These are phyloP conservation scores for Cyprichromis sp. DNA, from an alignment of 2,113 vertebrate genomes.

Conservation along the genomic window DNA sequence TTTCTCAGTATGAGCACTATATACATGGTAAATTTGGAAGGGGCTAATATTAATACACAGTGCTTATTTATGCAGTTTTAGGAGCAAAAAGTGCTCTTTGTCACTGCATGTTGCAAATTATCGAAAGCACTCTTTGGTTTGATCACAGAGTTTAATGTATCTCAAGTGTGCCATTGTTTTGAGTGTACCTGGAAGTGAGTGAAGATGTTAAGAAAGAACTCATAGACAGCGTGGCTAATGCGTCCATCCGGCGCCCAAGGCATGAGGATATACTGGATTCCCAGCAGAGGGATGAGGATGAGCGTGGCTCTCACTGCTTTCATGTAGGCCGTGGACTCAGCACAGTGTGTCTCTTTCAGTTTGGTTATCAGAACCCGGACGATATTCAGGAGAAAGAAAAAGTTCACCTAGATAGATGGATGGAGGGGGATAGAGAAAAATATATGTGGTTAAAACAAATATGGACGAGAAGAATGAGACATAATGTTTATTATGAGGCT, in stretches of 20 bases:
- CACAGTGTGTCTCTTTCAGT: constrained; percentile 69
- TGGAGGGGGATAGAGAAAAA: not conserved
- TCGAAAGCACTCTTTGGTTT: not conserved
- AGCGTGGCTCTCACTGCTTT: constrained; percentile 75
- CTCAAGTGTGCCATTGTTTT: not conserved
- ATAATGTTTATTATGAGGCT: not conserved
- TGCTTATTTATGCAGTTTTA: not conserved
- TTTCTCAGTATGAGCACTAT: not conserved
- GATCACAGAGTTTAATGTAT: not conserved
- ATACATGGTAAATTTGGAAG: not conserved
- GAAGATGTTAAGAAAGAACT: constrained; percentile 62
- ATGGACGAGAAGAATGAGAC: not conserved
- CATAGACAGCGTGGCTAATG: constrained; percentile 44
- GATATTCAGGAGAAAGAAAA: constrained; percentile 78
- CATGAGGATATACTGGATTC: constrained; percentile 69
- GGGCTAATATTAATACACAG: not conserved
- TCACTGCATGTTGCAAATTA: not conserved
- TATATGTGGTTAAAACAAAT: not conserved
- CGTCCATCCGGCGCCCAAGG: constrained; percentile 52
- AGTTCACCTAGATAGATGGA: constrained; percentile 61
- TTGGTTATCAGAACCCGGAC: constrained; percentile 78
- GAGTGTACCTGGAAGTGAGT: constrained; percentile 68
- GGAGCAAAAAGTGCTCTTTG: not conserved
- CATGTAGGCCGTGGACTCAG: constrained; percentile 73
- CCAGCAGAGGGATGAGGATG: constrained; percentile 75